phyloP scores from a whole-genome alignment of 1,140 invertebrate species.

The Leucophenga varia region DNA sequence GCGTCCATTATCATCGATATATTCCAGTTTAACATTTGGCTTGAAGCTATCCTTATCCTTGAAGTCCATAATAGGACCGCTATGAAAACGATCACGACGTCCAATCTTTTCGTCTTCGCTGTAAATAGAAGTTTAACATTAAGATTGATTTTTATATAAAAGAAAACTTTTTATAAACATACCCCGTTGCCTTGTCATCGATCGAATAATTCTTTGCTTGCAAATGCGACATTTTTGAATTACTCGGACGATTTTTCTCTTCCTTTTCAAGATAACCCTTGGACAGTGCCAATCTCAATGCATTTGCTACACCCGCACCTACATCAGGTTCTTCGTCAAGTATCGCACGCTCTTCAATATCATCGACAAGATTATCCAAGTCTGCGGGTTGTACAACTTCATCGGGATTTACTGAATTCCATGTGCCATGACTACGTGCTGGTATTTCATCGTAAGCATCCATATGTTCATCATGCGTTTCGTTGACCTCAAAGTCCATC shows the following conservation, averaged over 20 bases:
- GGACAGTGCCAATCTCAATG: conserved; percentile 87
- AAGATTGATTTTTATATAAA: neutral
- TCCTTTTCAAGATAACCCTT: conserved; percentile 94
- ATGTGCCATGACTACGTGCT: conserved; percentile 46
- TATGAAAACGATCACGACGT: conserved; percentile 71
- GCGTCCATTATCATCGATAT: conserved; percentile 92
- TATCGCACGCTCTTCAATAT: conserved; percentile 69
- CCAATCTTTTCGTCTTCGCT: conserved; percentile 84
- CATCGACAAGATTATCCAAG: conserved; percentile 47
- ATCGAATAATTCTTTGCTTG: conserved; percentile 94
- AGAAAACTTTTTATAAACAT: conserved; percentile 15
- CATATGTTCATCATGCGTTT: conserved; percentile 36
- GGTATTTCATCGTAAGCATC: conserved; percentile 30
- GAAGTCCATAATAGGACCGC: conserved; percentile 88
- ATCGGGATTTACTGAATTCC: conserved; percentile 60
- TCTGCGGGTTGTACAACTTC: conserved; percentile 42
- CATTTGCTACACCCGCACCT: conserved; percentile 88
- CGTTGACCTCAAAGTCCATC: conserved; percentile 59
- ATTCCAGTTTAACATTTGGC: conserved; percentile 95
- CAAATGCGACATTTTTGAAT: conserved; percentile 71
- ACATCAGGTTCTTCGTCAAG: conserved; percentile 94
- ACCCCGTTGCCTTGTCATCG: conserved; percentile 90
- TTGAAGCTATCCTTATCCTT: conserved; percentile 92
- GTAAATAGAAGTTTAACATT: conserved; percentile 19
- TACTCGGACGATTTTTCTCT: conserved; percentile 70